Conservation (phyloP, 2,113 vertebrate species). For the Arvicanthis niloticus region DNA sequence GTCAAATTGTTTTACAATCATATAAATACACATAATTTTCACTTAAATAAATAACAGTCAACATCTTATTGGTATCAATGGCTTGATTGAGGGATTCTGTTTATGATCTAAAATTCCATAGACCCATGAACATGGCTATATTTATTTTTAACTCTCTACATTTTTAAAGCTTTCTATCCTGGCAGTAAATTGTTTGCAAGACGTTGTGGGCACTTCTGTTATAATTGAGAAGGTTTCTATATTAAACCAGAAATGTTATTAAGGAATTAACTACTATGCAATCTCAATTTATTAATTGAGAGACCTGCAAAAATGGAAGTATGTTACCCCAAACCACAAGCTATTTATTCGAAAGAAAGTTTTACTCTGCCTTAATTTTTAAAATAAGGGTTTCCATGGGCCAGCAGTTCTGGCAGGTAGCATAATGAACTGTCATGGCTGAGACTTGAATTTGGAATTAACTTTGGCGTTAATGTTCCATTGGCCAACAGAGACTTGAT, state of each 20-base stretch:
- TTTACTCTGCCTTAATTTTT: conserved; percentile 67
- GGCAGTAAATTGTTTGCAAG: neutral
- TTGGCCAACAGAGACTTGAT: conserved; percentile 28
- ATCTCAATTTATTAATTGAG: conserved; percentile 54
- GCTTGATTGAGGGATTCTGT: neutral
- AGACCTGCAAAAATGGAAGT: conserved; percentile 27
- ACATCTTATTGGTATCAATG: neutral
- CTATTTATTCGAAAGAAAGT: neutral
- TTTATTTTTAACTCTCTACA: neutral
- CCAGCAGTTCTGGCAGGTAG: conserved; percentile 71
- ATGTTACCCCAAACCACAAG: conserved; percentile 30
- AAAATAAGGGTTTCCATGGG: conserved; percentile 44
- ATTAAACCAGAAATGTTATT: conserved; percentile 24
- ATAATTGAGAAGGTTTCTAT: neutral
- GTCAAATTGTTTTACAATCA: neutral
- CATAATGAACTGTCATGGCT: conserved; percentile 57
- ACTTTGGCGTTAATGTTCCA: conserved; percentile 49
- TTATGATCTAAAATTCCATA: neutral
- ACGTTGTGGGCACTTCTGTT: neutral
- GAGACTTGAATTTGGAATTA: conserved; percentile 51
- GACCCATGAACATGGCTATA: neutral
- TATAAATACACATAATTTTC: neutral
- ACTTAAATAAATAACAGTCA: neutral
- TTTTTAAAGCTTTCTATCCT: neutral
- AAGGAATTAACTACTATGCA: conserved; percentile 59